A percentile compares a stretch with the other conserved stretches of the same genome.
Evolutionary conservation across 2,888 invertebrate genomes (phyloP).

Genomic region (Tinea semifulvella): DNA sequence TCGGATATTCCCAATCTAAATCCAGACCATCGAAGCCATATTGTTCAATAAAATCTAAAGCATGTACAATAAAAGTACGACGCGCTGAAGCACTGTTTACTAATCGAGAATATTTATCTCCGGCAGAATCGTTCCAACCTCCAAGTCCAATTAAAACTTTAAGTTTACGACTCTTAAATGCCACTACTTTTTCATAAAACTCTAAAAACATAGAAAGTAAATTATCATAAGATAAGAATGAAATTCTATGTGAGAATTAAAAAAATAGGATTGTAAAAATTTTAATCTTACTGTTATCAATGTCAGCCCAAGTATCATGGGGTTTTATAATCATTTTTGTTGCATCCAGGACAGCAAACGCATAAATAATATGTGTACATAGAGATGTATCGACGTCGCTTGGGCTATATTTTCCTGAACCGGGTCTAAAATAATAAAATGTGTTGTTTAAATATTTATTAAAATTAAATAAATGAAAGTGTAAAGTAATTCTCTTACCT

Average conservation of each 20-base stretch:
- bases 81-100: conserved; percentile 79
- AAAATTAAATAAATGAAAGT: conserved; percentile 1
- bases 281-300: conserved; percentile 78
- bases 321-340: conserved; percentile 80
- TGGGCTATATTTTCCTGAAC: conserved; percentile 81
- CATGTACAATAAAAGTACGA: conserved; percentile 77
- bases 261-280: not conserved
- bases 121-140: conserved; percentile 95
- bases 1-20: conserved; percentile 94
- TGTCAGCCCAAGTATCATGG: conserved; percentile 89
- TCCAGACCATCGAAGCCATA: conserved; percentile 91
- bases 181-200: conserved; percentile 87
- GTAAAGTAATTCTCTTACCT: conserved; percentile 33
- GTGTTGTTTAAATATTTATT: not conserved
- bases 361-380: conserved; percentile 92
- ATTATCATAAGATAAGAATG: not conserved
- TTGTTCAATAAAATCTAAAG: conserved; percentile 78
- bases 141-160: conserved; percentile 90
- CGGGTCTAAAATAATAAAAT: conserved; percentile 66
- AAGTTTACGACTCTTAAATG: conserved; percentile 74
- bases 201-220: conserved; percentile 56
- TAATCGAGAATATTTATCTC: conserved; percentile 86
- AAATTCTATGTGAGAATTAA: not conserved
- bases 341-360: conserved; percentile 87
- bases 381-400: conserved; percentile 84